Evolutionary conservation across 2,113 vertebrate species (phyloP), one percentile per base, ranked within the genome.

Genomic region (Fulmarus glacialis): DNA sequence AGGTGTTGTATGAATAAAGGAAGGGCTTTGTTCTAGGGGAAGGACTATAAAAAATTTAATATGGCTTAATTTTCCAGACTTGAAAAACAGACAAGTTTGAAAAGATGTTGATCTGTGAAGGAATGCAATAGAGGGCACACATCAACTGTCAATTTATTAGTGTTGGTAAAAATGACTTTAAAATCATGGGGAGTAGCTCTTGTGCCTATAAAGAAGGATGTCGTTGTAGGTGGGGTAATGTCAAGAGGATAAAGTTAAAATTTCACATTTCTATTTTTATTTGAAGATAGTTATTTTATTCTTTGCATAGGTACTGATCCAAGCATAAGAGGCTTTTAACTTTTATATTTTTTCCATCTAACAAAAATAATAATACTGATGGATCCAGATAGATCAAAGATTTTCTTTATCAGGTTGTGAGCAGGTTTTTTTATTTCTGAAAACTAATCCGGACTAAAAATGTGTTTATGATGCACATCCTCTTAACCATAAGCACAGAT

Each of bases 401-500:
- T 64, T 73, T 72, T 80, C 24, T 72, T 72, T 59, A 55, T 82
- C 29, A 74, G 38, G 15, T 60, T 60, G 6, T 52, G 52, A 84
- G 56, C 30, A 58, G 45, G 1, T 15, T 15, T 29, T 68, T n/a
- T 24, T 84, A 34, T 70, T 95, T 91, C 40, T 82, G 42, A 74
- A 87, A 89, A 78, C 24, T 74, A 96, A 92, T 94, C 80, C 72
- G 45, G 72, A 50, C 75, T 95, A 80, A 86, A 94, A 72, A 78
- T 67, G 8, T 55, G 62, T 63, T 96, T 91, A 42, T 75, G 63
- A 45, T 74, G 77, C 45, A 63, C 21, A 82, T 94, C 50, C 47
- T 90, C 72, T 91, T 96, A 95, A 68, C 26, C 9, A 1, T 88
- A 79, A 88, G 71, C 82, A 86, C 87, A 91, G 77, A 78, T 87